Evolutionary conservation across 2,888 invertebrate genomes (phyloP).

Genomic region (Torymus texanus): DNA sequence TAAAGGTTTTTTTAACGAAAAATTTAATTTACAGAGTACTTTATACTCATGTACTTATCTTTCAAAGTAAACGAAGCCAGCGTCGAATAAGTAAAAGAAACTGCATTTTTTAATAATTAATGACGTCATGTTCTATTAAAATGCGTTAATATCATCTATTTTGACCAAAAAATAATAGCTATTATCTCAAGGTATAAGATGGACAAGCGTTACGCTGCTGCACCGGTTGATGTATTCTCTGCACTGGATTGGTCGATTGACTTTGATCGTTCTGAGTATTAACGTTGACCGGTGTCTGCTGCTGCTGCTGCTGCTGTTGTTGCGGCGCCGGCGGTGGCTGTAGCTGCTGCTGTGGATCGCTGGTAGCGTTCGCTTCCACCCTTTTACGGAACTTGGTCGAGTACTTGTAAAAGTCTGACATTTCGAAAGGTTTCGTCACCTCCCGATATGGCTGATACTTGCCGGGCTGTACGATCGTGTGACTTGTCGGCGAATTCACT

Average conservation of each 20-base stretch:
- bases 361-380: conserved; percentile 61
- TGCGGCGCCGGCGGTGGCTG: neutral
- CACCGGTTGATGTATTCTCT: conserved; percentile 64
- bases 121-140: conserved; percentile 44
- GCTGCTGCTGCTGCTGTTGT: conserved; percentile 35
- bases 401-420: conserved; percentile 98
- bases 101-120: conserved; percentile 26
- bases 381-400: conserved; percentile 92
- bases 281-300: conserved; percentile 16
- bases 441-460: conserved; percentile 94
- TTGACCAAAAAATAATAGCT: conserved; percentile 25
- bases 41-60: no score
- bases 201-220: conserved; percentile 68
- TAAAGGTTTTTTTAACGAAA: no score
- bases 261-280: conserved; percentile 53
- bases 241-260: conserved; percentile 44
- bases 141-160: conserved; percentile 20
- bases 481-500: conserved; percentile 87
- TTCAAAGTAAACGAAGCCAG: no score
- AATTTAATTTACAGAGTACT: no score
- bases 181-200: conserved; percentile 66
- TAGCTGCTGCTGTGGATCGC: conserved; percentile 42
- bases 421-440: conserved; percentile 97
- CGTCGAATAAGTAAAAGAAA: conserved; percentile 15
- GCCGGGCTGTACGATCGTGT: conserved; percentile 90